Percentiles rank a stretch among this genome's conserved stretches.
Conservation (phyloP, 2,888 invertebrate species). For the Hoplodrina blanda region DNA sequence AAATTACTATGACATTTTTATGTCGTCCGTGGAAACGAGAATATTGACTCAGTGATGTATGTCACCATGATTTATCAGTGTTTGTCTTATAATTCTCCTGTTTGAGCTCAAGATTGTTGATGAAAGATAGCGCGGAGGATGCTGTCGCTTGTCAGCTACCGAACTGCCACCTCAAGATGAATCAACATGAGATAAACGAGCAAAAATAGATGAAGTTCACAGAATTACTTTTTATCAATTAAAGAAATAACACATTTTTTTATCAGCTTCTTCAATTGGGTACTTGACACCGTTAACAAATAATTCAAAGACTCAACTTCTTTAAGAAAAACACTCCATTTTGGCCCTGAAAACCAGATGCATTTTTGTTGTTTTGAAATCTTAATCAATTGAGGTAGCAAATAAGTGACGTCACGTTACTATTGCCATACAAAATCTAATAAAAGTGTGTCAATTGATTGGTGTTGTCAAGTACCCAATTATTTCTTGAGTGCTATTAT, state of each 20-base stretch:
- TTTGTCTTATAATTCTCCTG: slow-evolving; percentile 64
- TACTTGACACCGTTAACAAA: no score
- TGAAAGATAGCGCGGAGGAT: slow-evolving; percentile 72
- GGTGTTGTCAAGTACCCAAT: neutral
- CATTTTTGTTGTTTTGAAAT: no score
- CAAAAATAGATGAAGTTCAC: slow-evolving; percentile 41
- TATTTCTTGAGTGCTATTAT: neutral
- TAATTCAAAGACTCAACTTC: no score
- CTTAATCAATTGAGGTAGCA: no score
- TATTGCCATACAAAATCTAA: no score
- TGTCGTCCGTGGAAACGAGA: slow-evolving; percentile 54
- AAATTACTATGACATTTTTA: slow-evolving; percentile 42
- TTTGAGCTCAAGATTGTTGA: slow-evolving; percentile 63
- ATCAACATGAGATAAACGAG: slow-evolving; percentile 64
- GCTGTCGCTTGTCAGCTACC: slow-evolving; percentile 67
- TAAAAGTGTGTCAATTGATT: no score
- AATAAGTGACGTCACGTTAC: no score
- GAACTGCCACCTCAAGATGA: slow-evolving; percentile 59
- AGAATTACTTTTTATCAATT: slow-evolving; percentile 19
- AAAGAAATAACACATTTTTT: neutral
- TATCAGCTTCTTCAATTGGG: neutral
- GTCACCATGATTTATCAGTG: slow-evolving; percentile 71
- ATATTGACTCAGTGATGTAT: slow-evolving; percentile 72
- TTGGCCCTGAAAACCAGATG: no score
- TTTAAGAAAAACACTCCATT: no score